Evolutionary conservation across 2,113 vertebrate species (phyloP).

Genomic region (Probosciger aterrimus): DNA sequence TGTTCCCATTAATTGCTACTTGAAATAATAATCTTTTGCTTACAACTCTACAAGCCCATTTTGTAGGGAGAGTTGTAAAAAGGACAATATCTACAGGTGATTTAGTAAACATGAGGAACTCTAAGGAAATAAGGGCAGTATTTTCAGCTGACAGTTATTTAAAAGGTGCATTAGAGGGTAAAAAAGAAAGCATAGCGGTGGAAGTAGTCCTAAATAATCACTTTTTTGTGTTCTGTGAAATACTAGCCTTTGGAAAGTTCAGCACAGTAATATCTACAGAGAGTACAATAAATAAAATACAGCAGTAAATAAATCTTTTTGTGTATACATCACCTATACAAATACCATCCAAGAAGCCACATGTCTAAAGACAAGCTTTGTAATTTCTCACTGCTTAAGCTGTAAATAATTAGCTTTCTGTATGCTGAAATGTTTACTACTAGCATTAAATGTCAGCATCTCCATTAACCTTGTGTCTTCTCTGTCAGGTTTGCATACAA

Average conservation of each 20-base stretch:
- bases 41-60: background rate
- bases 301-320: background rate
- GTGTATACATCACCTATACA: background rate
- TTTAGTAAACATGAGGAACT: background rate
- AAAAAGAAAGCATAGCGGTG: background rate
- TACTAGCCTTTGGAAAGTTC: background rate
- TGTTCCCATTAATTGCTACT: background rate
- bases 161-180: background rate
- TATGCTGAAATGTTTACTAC: conserved; percentile 15
- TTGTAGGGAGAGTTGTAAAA: background rate
- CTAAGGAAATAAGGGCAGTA: background rate
- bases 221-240: background rate
- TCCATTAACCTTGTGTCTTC: conserved; percentile 22
- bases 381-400: conserved; percentile 11
- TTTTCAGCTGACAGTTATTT: conserved; percentile 28
- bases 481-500: background rate
- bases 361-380: background rate
- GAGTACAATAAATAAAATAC: background rate
- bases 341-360: background rate
- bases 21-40: background rate
- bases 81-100: background rate
- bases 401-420: conserved; percentile 24
- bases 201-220: background rate
- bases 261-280: background rate
- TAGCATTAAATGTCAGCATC: background rate